A percentile compares a stretch with the other conserved stretches of the same genome.
phyloP scores from a whole-genome alignment of 64 coral and sea anemone species.

The Hydrozoanthus tunicans region DNA sequence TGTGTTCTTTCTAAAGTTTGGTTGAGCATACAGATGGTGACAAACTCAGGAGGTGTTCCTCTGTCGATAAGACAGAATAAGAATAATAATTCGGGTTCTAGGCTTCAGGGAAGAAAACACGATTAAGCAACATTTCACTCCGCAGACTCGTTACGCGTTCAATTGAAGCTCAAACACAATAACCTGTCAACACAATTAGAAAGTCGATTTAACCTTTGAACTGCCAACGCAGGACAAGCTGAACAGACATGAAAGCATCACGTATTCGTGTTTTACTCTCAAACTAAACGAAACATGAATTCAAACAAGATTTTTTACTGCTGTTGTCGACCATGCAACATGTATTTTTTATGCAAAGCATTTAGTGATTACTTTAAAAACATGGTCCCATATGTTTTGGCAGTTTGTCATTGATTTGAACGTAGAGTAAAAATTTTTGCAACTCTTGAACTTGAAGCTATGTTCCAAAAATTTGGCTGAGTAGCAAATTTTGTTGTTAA shows the following conservation, averaged over 20 bases:
- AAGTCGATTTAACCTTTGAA: constrained; percentile 45
- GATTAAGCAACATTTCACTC: too few species aligned
- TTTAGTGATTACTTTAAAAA: too few species aligned
- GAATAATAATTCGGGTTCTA: too few species aligned
- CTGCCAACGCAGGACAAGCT: not conserved
- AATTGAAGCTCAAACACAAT: not conserved
- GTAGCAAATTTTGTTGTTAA: not conserved
- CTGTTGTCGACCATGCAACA: not conserved
- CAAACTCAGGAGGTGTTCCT: not conserved
- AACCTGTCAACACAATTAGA: constrained; percentile 23
- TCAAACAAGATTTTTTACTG: not conserved
- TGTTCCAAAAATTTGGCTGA: not conserved
- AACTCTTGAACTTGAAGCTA: not conserved
- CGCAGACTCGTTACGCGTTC: not conserved
- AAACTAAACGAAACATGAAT: not conserved
- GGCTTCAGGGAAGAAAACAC: too few species aligned
- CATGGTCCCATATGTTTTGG: too few species aligned
- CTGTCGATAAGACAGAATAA: too few species aligned
- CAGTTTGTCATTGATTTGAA: too few species aligned
- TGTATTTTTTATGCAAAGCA: not conserved
- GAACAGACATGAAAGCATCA: constrained; percentile 2
- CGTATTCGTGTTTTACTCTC: constrained; percentile 16
- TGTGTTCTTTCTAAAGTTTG: too few species aligned
- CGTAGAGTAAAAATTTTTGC: too few species aligned
- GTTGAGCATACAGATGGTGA: too few species aligned